Base-by-base conservation (phyloP, 1,140 invertebrate species). In the Listronotus bonariensis region DNA sequence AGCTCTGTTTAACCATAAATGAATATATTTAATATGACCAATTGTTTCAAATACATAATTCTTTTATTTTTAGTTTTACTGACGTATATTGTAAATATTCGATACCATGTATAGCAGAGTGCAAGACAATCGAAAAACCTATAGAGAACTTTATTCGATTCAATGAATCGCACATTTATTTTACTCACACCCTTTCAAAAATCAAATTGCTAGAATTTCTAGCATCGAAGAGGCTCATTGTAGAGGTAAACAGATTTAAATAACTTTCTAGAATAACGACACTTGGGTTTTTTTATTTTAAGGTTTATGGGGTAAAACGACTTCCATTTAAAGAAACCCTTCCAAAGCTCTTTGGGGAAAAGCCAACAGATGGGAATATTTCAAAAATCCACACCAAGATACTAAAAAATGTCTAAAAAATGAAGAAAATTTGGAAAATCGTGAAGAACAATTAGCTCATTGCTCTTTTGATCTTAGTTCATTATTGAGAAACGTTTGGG, bases 401-500 rank as follows among this genome's bases (percentile, higher is more conserved):
- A 11, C 40, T 4, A 6, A 64, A 20, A 56, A 14, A 17, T 56
- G 32, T 43, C 45, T 15, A 45, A 32, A 31, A 66, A 12, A 40
- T 15, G 55, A 57, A 26, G 15, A 56, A 38, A 18, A 26, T 14
- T 11, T 2, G 34, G 51, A 46, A 20, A 17, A 9, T 8, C 10
- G 34, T 6, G 26, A 60, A 6, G 63, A 66, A 1, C 15, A 67
- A 7, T 26, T 73, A 14, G 71, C 67, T 9, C 65, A 71, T 11
- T 61, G 61, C 17, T 53, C 51, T 40, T 73, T 38, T 36, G 65
- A 73, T 62, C 53, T 73, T 9, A 67, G 69, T 41, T 71, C 71
- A 1, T 45, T 71, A 15, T 34, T 71, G 12, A 43, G 53, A 20
- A 71, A 71, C 31, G 40, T 67, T 34, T 73, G 71, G 69, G 58